These are phyloP conservation scores for Melopsittacus undulatus DNA, from an alignment of 2,797 vertebrate genomes.

Conservation along the genomic window DNA sequence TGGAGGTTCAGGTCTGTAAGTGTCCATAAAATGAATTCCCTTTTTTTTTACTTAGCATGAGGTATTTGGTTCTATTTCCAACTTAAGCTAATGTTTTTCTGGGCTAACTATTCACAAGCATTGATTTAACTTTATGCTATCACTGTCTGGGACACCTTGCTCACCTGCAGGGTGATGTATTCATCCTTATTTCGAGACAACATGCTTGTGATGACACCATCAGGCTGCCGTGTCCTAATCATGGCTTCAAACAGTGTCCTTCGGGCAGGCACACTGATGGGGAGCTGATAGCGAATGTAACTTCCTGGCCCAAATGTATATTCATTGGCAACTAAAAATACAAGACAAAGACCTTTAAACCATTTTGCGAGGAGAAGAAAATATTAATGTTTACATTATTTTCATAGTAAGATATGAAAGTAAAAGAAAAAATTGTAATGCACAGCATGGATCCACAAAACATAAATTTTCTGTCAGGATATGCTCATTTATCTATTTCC, in stretches of 20 bases:
- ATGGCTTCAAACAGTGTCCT: conserved; percentile 83
- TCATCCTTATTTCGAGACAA: conserved; percentile 83
- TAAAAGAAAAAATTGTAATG: not conserved
- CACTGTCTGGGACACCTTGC: not conserved
- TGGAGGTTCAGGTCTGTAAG: not conserved
- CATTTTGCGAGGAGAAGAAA: not conserved
- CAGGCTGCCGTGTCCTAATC: conserved; percentile 86
- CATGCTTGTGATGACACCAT: conserved; percentile 80
- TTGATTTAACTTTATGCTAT: not conserved
- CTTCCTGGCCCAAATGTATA: conserved; percentile 85
- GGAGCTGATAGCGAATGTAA: conserved; percentile 82
- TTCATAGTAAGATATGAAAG: not conserved
- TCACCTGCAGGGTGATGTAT: conserved; percentile 87
- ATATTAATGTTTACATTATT: not conserved
- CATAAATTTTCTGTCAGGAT: not conserved
- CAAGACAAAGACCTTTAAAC: not conserved
- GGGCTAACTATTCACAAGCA: not conserved
- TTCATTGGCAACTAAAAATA: conserved; percentile 77
- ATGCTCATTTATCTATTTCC: not conserved
- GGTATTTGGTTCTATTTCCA: not conserved
- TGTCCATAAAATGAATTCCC: not conserved
- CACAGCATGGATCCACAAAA: not conserved
- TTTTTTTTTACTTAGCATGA: not conserved
- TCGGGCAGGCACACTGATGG: conserved; percentile 70
- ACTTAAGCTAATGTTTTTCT: not conserved